A percentile compares a stretch with the other conserved stretches of the same genome.
phyloP scores from a whole-genome alignment of 2,113 vertebrate species.

The Poeciliopsis retropinna region DNA sequence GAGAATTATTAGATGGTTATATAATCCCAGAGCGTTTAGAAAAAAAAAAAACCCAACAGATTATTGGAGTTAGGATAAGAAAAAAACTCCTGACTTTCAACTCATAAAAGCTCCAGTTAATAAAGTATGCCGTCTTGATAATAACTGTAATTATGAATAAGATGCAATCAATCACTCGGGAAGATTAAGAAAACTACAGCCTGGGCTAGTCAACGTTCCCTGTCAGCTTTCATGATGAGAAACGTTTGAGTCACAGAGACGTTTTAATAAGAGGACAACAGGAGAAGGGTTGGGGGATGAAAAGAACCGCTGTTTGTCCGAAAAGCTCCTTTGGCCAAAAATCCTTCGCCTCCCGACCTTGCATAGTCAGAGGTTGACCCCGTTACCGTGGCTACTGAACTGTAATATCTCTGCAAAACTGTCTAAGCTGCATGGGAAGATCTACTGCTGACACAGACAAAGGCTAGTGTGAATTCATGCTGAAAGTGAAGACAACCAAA shows the following conservation, averaged over 20 bases:
- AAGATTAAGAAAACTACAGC: slow-evolving; percentile 1
- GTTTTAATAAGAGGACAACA: slow-evolving; percentile 45
- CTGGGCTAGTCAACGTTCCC: neutral
- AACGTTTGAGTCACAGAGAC: slow-evolving; percentile 28
- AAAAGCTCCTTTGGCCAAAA: slow-evolving; percentile 59
- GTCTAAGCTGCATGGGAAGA: slow-evolving; percentile 43
- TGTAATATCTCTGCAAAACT: slow-evolving; percentile 59
- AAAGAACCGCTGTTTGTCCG: slow-evolving; percentile 38
- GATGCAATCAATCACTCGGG: slow-evolving; percentile 5
- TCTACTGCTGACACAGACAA: slow-evolving; percentile 15
- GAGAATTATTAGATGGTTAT: slow-evolving; percentile 3
- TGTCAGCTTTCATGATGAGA: slow-evolving; percentile 15
- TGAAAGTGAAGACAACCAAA: slow-evolving; percentile 3
- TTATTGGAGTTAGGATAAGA: neutral
- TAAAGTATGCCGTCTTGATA: neutral
- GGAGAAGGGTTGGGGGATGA: slow-evolving; percentile 19
- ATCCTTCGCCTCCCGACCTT: slow-evolving; percentile 46
- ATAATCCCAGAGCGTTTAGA: neutral
- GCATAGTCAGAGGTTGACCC: slow-evolving; percentile 56
- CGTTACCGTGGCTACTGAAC: slow-evolving; percentile 46
- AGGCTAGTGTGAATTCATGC: slow-evolving; percentile 4
- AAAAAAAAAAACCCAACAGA: neutral
- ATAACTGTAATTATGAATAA: slow-evolving; percentile 1
- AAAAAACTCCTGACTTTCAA: neutral
- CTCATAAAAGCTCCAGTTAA: slow-evolving; percentile 1